These are phyloP conservation scores for Lasioglossum marginatum DNA, from an alignment of 2,888 invertebrate genomes.

Conservation along the genomic window DNA sequence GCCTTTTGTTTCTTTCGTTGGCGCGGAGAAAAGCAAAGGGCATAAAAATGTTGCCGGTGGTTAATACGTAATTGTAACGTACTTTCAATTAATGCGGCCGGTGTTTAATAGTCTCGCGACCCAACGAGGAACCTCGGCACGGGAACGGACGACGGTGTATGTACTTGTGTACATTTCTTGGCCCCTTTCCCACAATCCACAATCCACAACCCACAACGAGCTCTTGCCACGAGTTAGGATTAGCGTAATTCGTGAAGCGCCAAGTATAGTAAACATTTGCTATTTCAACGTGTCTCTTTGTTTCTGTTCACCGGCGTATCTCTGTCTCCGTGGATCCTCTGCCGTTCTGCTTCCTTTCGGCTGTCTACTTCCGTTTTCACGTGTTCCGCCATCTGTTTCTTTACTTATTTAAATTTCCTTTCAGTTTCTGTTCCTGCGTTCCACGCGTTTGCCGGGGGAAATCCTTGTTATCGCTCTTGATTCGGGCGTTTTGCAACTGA, in stretches of 20 bases:
- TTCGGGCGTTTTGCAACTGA: background rate
- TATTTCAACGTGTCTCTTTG: conserved; percentile 55
- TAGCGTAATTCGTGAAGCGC: conserved; percentile 72
- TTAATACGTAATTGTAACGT: conserved; percentile 1
- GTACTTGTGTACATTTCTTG: conserved; percentile 31
- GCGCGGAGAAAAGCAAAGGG: no score
- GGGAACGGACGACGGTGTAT: background rate
- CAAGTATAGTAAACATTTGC: conserved; percentile 73
- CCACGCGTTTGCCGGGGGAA: background rate
- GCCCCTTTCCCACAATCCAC: conserved; percentile 23
- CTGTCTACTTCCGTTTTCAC: conserved; percentile 3
- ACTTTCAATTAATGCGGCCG: conserved; percentile 29
- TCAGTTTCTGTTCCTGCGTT: background rate
- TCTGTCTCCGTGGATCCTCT: background rate
- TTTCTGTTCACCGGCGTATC: conserved; percentile 24
- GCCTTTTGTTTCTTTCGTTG: background rate
- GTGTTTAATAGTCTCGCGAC: conserved; percentile 15
- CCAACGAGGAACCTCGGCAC: background rate
- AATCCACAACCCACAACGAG: conserved; percentile 37
- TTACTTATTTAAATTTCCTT: conserved; percentile 17
- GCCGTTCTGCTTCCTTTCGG: background rate
- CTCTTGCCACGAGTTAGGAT: conserved; percentile 61
- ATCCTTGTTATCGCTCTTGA: background rate
- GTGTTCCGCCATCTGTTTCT: conserved; percentile 12
- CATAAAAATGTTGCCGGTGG: no score